Evolutionary conservation across 1,140 invertebrate genomes (phyloP), one percentile per base, ranked within the genome.

Genomic region (Ericerus pela): DNA sequence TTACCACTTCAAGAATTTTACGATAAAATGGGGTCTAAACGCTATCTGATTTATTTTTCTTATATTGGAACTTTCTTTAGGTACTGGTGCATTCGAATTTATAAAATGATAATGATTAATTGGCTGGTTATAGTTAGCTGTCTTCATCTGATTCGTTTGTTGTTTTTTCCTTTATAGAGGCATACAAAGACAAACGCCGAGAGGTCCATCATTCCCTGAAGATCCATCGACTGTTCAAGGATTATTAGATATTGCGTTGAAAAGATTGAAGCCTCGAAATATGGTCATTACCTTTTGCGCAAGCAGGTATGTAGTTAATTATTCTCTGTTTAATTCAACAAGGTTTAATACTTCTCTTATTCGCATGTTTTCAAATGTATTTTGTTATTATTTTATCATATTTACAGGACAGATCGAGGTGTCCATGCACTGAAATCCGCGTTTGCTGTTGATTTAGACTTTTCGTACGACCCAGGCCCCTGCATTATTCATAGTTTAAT

Each of bases 371-470:
- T 51, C 20, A 43, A 14, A 27, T 27, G 26, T 22, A 51, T 22
- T 24, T 51, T n/a, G n/a, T n/a, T n/a, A n/a, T n/a, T n/a, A n/a
- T n/a, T n/a, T 31, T 41, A 11, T 51, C 58, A 41, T 47, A 52
- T 47, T 53, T 41, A 6, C 27, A 61, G 60, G n/a, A 61, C 60
- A 20, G 60, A 61, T 37, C 53, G 54, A 57, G 60, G 60, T 47
- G 60, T 61, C 36, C 60, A 61, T 47, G 55, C 60, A 4, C 53
- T 61, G 20, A 61, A 57, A 26, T 54, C 60, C 11, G 53, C 60
- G 43, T 58, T 58, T 38, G 38, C 59, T 55, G 30, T 61, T 24
- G 60, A 61, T 54, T 57, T 61, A 53, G 55, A 59, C 18, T 41
- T 59, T 31, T 14, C 11, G 16, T 57, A 59, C 37, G 31, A 54